Base-by-base conservation (phyloP, 2,113 vertebrate species). In the Vombatus ursinus region DNA sequence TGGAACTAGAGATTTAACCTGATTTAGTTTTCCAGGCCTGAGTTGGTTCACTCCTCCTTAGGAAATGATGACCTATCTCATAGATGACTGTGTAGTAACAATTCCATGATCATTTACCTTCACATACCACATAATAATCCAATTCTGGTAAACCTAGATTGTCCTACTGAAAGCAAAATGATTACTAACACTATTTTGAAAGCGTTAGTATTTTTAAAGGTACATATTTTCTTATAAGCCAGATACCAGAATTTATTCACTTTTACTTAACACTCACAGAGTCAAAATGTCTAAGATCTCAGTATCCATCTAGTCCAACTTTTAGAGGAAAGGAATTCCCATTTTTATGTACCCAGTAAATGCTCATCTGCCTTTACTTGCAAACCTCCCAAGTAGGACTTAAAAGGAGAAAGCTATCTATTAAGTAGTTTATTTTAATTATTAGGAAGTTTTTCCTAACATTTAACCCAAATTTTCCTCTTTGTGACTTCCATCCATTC, bases 161-260 rank as follows among this genome's bases (percentile, higher is more conserved):
- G 51, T 77, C 16, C 16, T 37, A 84, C 23, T 90, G 31, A 9
- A 94, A 94, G 61, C 92, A 68, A 68, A 68, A 68, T 68, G 1
- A 91, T 16, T 23, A 94, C 25, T 26, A 25, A 54, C 53, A 37
- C 52, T 93, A 47, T 68, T 92, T 96, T 94, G n/a, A 57, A 94
- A 94, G 93, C 14, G 94, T 92, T 84, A 37, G 44, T 84, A 57
- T 93, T 95, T 90, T 52, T 22, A n/a, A 91, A 52, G 51, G 48
- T 37, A 25, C 90, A 8, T 84, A 77, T 94, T 94, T 44, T 92
- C 37, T 94, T 23, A 92, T 44, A 28, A 90, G 28, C 37, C 50
- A 92, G 31, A 44, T 92, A 7, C 24, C 92, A 84, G 77, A 89
- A 19, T 53, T 53, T 53, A 23, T 53, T 52, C 52, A 19, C 16